A percentile compares a stretch with the other conserved stretches of the same genome.
These are phyloP conservation scores for Heliothis virescens DNA, from an alignment of 1,140 invertebrate genomes.

Conservation along the genomic window DNA sequence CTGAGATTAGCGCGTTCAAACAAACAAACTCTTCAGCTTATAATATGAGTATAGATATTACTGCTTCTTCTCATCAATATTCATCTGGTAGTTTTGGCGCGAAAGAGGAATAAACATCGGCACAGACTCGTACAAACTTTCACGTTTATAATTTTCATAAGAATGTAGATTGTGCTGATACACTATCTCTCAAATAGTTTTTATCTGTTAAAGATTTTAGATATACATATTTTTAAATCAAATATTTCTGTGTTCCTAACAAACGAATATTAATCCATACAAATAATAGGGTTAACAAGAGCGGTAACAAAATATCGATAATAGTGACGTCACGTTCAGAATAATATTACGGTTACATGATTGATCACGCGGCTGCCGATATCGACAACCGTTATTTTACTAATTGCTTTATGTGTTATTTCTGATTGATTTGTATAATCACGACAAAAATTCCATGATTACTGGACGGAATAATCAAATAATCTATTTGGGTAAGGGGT, in stretches of 20 bases:
- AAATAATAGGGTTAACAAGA: not conserved
- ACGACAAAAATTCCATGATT: not conserved
- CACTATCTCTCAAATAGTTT: not conserved
- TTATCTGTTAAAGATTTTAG: not conserved
- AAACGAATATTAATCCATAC: too few species aligned
- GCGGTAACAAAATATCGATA: not conserved
- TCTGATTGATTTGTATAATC: not conserved
- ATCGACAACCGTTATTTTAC: not conserved
- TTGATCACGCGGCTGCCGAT: not conserved
- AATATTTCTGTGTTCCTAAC: not conserved
- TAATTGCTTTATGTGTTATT: constrained; percentile 5
- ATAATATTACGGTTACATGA: constrained; percentile 1
- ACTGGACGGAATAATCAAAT: not conserved
- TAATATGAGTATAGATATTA: too few species aligned
- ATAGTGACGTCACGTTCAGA: not conserved
- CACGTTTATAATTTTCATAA: too few species aligned
- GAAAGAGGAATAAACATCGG: too few species aligned
- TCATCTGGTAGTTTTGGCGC: too few species aligned
- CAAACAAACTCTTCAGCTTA: too few species aligned
- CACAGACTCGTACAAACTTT: too few species aligned
- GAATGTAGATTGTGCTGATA: too few species aligned
- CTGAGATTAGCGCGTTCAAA: too few species aligned
- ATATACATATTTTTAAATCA: too few species aligned
- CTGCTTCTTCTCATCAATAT: too few species aligned
- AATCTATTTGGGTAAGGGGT: not conserved